Percentiles rank a stretch among this genome's conserved stretches.
These are phyloP conservation scores for Peromyscus attwateri DNA, from an alignment of 2,797 vertebrate genomes.

Conservation along the genomic window DNA sequence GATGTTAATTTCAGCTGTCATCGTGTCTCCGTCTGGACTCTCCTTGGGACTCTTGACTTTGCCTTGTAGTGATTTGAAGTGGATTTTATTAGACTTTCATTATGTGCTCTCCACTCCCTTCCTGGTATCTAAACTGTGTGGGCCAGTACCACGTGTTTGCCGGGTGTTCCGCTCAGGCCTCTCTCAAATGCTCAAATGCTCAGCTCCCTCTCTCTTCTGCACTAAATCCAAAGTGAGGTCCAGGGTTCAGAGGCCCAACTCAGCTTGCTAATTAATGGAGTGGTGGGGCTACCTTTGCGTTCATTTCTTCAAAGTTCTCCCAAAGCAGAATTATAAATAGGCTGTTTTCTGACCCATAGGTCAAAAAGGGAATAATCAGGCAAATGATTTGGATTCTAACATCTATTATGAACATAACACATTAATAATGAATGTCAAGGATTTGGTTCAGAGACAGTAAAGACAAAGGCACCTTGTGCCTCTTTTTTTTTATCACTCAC, in stretches of 20 bases:
- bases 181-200: background rate
- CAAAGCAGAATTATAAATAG: conserved; percentile 70
- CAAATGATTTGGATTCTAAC: conserved; percentile 71
- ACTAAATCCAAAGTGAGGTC: conserved; percentile 34
- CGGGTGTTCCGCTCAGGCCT: background rate
- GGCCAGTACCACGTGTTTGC: background rate
- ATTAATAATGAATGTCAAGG: conserved; percentile 70
- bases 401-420: conserved; percentile 50
- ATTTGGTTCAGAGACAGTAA: conserved; percentile 57
- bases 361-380: conserved; percentile 67
- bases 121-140: background rate
- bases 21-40: background rate
- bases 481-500: background rate
- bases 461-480: background rate
- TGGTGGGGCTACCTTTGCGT: background rate
- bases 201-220: background rate
- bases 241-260: background rate
- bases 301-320: conserved; percentile 52
- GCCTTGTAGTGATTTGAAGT: conserved; percentile 36
- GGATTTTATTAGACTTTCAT: conserved; percentile 53
- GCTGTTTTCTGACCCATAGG: conserved; percentile 52
- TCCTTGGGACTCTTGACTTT: conserved; percentile 33
- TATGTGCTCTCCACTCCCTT: background rate
- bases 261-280: conserved; percentile 29
- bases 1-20: conserved; percentile 63